A percentile compares a stretch with the other conserved stretches of the same genome.
Conservation (phyloP, 2,797 vertebrate species). For the Lutjanus argentimaculatus region DNA sequence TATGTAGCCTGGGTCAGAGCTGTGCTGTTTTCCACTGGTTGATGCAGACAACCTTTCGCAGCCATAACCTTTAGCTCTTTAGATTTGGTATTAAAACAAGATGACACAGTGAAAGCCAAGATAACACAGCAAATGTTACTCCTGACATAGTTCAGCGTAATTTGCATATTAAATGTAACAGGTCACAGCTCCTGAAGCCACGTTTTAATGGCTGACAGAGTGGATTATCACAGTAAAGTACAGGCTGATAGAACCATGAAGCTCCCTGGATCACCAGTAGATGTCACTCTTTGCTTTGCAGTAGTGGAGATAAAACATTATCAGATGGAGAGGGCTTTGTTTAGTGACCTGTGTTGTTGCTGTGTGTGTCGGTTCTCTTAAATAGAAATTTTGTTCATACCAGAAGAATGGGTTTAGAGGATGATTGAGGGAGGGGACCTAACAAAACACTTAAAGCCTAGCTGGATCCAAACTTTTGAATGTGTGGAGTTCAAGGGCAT, state of each 20-base stretch:
- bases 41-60: slow-evolving; percentile 11
- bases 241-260: background rate
- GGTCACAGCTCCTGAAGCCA: slow-evolving; percentile 39
- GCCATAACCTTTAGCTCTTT: slow-evolving; percentile 41
- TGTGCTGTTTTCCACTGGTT: background rate
- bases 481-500: slow-evolving; percentile 59
- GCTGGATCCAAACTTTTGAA: slow-evolving; percentile 17
- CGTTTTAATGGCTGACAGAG: slow-evolving; percentile 40
- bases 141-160: slow-evolving; percentile 44
- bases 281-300: slow-evolving; percentile 80
- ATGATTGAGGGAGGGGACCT: background rate
- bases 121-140: slow-evolving; percentile 54
- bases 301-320: background rate
- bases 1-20: background rate
- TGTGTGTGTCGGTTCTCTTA: slow-evolving; percentile 24
- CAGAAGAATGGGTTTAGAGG: slow-evolving; percentile 21
- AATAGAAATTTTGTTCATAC: slow-evolving; percentile 31
- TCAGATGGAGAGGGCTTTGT: slow-evolving; percentile 27
- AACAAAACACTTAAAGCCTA: slow-evolving; percentile 9
- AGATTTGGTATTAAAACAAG: slow-evolving; percentile 37
- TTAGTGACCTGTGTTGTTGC: slow-evolving; percentile 20
- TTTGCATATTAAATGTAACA: slow-evolving; percentile 58
- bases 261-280: slow-evolving; percentile 71
- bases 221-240: slow-evolving; percentile 17
- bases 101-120: slow-evolving; percentile 13